Evolutionary conservation across 1,140 invertebrate genomes (phyloP).

Genomic region (Aphaenogaster rudis): DNA sequence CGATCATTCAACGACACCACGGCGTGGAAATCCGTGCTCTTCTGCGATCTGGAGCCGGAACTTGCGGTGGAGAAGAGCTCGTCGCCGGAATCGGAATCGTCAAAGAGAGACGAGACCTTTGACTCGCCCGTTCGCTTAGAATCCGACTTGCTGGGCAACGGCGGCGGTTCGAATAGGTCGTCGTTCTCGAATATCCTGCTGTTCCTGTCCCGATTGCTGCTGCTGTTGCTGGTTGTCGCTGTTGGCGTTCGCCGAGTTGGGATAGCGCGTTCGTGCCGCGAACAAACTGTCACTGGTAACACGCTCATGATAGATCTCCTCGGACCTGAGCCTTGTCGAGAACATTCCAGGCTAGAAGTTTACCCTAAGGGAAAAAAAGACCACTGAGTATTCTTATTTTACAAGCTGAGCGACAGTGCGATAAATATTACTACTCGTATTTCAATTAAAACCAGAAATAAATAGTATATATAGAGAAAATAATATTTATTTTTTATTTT

Average conservation of each 20-base stretch:
- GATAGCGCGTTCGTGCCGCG: slow-evolving; percentile 19
- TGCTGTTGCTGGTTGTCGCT: slow-evolving; percentile 53
- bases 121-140: slow-evolving; percentile 72
- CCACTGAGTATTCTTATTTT: neutral
- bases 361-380: slow-evolving; percentile 64
- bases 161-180: slow-evolving; percentile 82
- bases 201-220: neutral
- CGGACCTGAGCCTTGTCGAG: slow-evolving; percentile 78
- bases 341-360: slow-evolving; percentile 76
- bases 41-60: slow-evolving; percentile 78
- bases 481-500: neutral
- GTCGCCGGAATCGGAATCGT: slow-evolving; percentile 82
- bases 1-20: slow-evolving; percentile 58
- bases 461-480: neutral
- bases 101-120: slow-evolving; percentile 79
- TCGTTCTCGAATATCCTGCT: slow-evolving; percentile 70
- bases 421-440: neutral
- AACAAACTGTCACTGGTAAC: slow-evolving; percentile 80
- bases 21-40: slow-evolving; percentile 75
- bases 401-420: neutral
- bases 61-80: slow-evolving; percentile 81
- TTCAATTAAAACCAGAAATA: neutral
- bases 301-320: slow-evolving; percentile 79
- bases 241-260: slow-evolving; percentile 46
- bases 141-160: slow-evolving; percentile 74